phyloP scores from a whole-genome alignment of 1,140 invertebrate genomes.

The Trachymyrmex septentrionalis region DNA sequence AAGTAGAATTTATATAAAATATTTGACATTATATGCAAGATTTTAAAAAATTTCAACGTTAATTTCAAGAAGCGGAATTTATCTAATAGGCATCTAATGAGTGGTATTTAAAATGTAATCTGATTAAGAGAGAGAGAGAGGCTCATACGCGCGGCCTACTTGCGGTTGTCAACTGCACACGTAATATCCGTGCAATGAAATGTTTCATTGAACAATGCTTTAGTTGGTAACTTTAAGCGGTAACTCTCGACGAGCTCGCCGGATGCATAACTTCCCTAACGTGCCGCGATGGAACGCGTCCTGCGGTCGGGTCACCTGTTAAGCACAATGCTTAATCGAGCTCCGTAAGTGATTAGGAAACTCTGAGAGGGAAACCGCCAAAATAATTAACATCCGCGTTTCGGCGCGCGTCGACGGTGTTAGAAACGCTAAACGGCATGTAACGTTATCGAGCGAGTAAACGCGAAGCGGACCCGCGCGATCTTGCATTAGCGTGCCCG shows the following conservation, averaged over 20 bases:
- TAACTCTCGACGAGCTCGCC: constrained; percentile 33
- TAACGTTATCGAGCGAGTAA: constrained; percentile 37
- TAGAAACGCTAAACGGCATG: constrained; percentile 54
- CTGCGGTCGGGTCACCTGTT: constrained; percentile 67
- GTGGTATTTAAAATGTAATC: not conserved
- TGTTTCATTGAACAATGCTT: constrained; percentile 14
- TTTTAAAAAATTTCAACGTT: not conserved
- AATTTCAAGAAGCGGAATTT: not conserved
- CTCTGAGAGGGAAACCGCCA: constrained; percentile 65
- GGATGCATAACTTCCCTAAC: constrained; percentile 57
- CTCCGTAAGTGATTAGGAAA: constrained; percentile 77
- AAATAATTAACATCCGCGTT: constrained; percentile 77
- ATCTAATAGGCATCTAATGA: not conserved
- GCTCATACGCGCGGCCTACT: not conserved
- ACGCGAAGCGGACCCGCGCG: constrained; percentile 13
- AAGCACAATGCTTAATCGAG: constrained; percentile 79
- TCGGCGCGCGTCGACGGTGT: constrained; percentile 45
- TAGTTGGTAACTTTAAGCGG: constrained; percentile 17
- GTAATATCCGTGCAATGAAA: not conserved
- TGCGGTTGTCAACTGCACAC: not conserved
- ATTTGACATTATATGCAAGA: not conserved
- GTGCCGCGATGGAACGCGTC: constrained; percentile 55
- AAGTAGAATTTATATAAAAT: constrained; percentile 14
- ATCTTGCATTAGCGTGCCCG: constrained; percentile 46
- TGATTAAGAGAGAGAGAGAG: no score